Evolutionary conservation across 2,797 vertebrate genomes (phyloP).

Genomic region (Macropodus opercularis): DNA sequence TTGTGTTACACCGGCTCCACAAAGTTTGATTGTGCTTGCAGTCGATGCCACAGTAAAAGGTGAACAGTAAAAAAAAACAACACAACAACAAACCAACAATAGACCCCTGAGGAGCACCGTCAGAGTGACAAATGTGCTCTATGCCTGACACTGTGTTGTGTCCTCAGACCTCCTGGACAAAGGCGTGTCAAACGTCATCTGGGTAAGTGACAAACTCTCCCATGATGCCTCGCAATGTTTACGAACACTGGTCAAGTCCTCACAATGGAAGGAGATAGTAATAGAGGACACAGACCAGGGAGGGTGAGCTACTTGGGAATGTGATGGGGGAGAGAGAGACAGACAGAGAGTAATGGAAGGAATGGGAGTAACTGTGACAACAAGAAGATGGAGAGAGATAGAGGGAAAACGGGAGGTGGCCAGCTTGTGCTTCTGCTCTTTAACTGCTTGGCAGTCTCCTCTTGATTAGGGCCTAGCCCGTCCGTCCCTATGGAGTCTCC

Average conservation of each 20-base stretch:
- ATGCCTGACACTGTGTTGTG: constrained; percentile 64
- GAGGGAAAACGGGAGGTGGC: constrained; percentile 56
- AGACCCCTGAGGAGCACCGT: constrained; percentile 55
- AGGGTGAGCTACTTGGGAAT: constrained; percentile 39
- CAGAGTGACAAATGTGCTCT: constrained; percentile 60
- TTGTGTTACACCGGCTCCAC: neutral
- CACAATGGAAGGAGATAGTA: constrained; percentile 30
- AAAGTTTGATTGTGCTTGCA: constrained; percentile 28
- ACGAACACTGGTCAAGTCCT: constrained; percentile 52
- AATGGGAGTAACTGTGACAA: constrained; percentile 62
- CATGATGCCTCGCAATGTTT: constrained; percentile 68
- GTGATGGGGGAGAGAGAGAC: constrained; percentile 30
- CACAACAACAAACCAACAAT: constrained; percentile 34
- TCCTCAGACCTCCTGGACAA: constrained; percentile 61
- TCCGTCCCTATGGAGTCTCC: constrained; percentile 72
- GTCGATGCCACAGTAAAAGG: constrained; percentile 44
- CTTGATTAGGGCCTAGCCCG: constrained; percentile 76
- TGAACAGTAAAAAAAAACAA: constrained; percentile 30
- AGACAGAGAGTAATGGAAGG: constrained; percentile 37
- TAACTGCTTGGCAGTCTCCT: constrained; percentile 80
- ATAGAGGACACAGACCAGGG: constrained; percentile 7
- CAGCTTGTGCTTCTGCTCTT: constrained; percentile 71
- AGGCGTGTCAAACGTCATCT: constrained; percentile 63
- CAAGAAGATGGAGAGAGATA: constrained; percentile 59
- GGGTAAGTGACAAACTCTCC: constrained; percentile 75